Evolutionary conservation across 2,113 vertebrate genomes (phyloP).

Genomic region (Sylvia atricapilla): DNA sequence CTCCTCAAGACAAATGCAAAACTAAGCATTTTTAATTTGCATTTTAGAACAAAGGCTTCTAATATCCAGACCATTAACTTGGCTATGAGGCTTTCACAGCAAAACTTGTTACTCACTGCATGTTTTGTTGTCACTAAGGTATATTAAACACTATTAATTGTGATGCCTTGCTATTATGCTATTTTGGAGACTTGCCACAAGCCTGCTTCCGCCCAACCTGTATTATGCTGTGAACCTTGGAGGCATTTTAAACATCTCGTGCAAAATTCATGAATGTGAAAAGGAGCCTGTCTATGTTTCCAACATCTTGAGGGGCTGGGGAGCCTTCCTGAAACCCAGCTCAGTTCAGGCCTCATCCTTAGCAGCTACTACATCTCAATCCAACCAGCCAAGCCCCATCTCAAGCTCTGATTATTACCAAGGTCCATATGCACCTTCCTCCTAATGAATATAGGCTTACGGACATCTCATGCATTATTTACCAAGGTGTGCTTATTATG

Average conservation of each 20-base stretch:
- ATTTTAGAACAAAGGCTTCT: conserved; percentile 54
- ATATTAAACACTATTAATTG: conserved; percentile 52
- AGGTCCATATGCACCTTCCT: background rate
- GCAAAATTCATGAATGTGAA: background rate
- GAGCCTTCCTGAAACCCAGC: background rate
- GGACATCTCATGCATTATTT: conserved; percentile 59
- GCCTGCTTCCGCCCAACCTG: background rate
- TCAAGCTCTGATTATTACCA: conserved; percentile 8
- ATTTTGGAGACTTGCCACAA: conserved; percentile 50
- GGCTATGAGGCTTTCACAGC: background rate
- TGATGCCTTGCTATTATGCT: background rate
- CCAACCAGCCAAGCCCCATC: background rate
- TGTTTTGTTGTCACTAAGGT: conserved; percentile 28
- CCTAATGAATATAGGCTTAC: conserved; percentile 62
- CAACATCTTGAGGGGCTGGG: background rate
- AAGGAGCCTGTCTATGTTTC: background rate
- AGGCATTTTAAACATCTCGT: conserved; percentile 3
- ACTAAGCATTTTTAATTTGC: conserved; percentile 35
- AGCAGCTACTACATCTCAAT: conserved; percentile 8
- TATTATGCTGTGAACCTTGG: background rate
- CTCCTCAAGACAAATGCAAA: conserved; percentile 8
- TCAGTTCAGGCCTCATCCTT: background rate
- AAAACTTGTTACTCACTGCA: conserved; percentile 18
- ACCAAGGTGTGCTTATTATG: conserved; percentile 62
- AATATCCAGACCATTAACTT: conserved; percentile 57